Base-by-base conservation (phyloP, 2,888 invertebrate genomes). In the Cephalotes varians region DNA sequence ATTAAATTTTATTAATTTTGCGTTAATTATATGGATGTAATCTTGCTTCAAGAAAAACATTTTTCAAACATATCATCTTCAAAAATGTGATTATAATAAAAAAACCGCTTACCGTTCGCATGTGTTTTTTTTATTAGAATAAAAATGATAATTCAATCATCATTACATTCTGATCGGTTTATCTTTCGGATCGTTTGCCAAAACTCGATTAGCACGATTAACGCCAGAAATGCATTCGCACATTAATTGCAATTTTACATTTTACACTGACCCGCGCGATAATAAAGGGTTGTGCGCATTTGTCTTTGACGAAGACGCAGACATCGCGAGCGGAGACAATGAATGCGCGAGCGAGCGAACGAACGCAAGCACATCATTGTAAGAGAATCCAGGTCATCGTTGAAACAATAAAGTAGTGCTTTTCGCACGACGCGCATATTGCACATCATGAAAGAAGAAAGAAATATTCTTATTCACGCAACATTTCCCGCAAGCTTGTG, bases 101-200 rank as follows among this genome's bases (percentile, higher is more conserved):
- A 74, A 34, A n/a, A 25, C 4, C 2, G 4, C 5, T 40, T 49
- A 51, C 67, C 67, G 69, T 67, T 67, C 49, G 34, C 69, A 67
- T 51, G 69, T 64, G 6, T 67, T 65, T 71, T 77, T n/a, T 71
- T 77, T 67, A 77, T 77, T 77, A 77, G 72, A 77, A 77, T 77
- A 77, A 69, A 77, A 77, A 77, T 64, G 76, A 64, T 44, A 77
- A 71, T 71, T 69, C 56, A 76, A 77, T 10, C 40, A 28, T 40
- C 34, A 37, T 40, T 56, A 56, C 71, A 71, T 44, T 54, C 15
- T 44, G 31, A 77, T 64, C 49, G 15, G 21, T 28, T 65, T 44
- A 31, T 67, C 28, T n/a, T 31, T 71, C 67, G 18, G 54, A 2
- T 69, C 40, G 47, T 71, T 71, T 77, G 54, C 77, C 64, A 6